Evolutionary conservation across 2,888 invertebrate genomes (phyloP).

Genomic region (Schrankia costaestrigalis): DNA sequence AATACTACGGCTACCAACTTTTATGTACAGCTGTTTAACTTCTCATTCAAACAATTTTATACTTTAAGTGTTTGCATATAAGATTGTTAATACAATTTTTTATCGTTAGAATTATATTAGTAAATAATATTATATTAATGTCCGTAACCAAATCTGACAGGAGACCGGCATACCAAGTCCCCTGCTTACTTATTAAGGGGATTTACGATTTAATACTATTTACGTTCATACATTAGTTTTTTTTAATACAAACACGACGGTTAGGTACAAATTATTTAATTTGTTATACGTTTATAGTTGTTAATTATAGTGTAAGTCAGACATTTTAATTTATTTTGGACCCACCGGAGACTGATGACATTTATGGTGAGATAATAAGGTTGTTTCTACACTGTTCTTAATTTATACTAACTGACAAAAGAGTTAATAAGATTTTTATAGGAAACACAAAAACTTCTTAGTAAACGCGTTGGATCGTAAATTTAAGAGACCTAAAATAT

Average conservation of each 20-base stretch:
- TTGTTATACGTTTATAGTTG: constrained; percentile 68
- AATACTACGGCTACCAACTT: constrained; percentile 57
- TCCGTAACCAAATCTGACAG: constrained; percentile 71
- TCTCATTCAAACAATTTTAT: constrained; percentile 17
- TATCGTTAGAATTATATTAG: constrained; percentile 27
- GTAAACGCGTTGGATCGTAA: too few relatives aligned
- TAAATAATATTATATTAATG: constrained; percentile 60
- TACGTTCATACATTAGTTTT: constrained; percentile 51
- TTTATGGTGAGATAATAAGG: constrained; percentile 52
- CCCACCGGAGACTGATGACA: constrained; percentile 46
- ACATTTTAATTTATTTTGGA: constrained; percentile 57
- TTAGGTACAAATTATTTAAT: constrained; percentile 71
- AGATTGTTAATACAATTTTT: constrained; percentile 13
- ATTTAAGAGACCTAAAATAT: too few relatives aligned
- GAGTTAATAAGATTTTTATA: constrained; percentile 9
- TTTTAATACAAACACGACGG: constrained; percentile 71
- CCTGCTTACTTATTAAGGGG: constrained; percentile 66
- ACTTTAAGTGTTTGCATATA: constrained; percentile 31
- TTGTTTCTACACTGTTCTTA: constrained; percentile 35
- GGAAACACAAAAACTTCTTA: neutral
- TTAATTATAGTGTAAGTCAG: constrained; percentile 56
- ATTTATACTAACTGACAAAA: constrained; percentile 23
- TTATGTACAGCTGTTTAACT: constrained; percentile 23
- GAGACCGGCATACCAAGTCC: constrained; percentile 62
- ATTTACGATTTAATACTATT: constrained; percentile 71